Conservation (phyloP, 1,140 invertebrate genomes). For the Zaprionus capensis region DNA sequence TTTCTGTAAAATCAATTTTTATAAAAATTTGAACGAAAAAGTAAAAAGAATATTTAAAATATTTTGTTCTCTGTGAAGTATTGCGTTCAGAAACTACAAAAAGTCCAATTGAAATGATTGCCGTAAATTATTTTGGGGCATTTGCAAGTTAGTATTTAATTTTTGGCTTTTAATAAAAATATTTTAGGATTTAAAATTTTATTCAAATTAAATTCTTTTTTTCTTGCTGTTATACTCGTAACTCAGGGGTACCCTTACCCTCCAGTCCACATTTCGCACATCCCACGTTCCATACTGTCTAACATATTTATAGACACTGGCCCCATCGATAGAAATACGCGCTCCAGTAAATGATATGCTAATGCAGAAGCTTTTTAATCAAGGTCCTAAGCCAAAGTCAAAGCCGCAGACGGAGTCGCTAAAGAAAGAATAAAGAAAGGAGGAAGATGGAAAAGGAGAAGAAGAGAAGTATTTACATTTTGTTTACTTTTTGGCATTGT, state of each 20-base stretch:
- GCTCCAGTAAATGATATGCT: constrained; percentile 74
- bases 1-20: no score
- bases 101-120: no score
- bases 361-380: constrained; percentile 80
- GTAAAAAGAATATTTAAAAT: no score
- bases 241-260: not conserved
- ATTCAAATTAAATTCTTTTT: not conserved
- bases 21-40: no score
- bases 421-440: constrained; percentile 32
- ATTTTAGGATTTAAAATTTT: no score
- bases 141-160: no score
- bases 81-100: no score
- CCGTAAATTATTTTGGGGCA: no score
- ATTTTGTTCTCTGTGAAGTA: no score
- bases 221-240: not conserved
- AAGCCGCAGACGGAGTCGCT: constrained; percentile 13
- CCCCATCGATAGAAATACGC: constrained; percentile 11
- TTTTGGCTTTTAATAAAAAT: no score
- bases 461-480: constrained; percentile 67
- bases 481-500: constrained; percentile 74
- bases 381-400: constrained; percentile 58
- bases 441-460: not conserved
- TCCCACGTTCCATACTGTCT: no score
- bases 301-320: constrained; percentile 59
- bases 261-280: not conserved